Evolutionary conservation across 2,797 vertebrate genomes (phyloP).

Genomic region (Rallus crepitans): DNA sequence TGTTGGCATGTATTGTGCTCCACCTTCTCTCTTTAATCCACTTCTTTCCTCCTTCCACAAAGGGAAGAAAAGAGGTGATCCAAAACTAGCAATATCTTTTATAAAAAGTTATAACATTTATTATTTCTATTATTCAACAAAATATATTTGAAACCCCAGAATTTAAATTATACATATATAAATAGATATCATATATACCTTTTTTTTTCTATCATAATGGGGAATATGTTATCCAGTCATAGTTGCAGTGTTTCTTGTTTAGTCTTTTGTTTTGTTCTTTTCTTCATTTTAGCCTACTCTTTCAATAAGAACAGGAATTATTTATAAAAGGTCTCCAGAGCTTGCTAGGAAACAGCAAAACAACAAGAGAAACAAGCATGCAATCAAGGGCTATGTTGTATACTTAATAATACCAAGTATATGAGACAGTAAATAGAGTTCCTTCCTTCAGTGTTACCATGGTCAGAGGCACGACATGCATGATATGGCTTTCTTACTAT

Average conservation of each 20-base stretch:
- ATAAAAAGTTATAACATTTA: background rate
- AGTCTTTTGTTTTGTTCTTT: background rate
- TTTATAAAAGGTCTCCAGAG: background rate
- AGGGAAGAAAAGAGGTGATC: background rate
- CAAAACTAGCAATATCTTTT: background rate
- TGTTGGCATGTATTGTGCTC: background rate
- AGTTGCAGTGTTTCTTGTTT: background rate
- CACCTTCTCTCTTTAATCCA: background rate
- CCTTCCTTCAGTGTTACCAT: background rate
- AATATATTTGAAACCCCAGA: too few relatives aligned
- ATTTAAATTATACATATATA: too few relatives aligned
- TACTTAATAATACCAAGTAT: background rate
- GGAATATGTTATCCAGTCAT: background rate
- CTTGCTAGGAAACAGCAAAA: background rate
- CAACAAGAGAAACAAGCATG: background rate
- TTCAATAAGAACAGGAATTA: background rate
- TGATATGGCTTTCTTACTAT: background rate
- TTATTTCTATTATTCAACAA: background rate
- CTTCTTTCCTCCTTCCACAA: background rate
- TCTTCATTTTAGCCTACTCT: background rate
- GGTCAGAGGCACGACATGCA: background rate
- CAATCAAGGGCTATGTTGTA: background rate
- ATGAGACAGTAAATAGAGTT: background rate
- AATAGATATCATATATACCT: too few relatives aligned
- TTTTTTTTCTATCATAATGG: background rate